Base-by-base conservation (phyloP, 1,140 invertebrate genomes). In the Drosophila setifemur region DNA sequence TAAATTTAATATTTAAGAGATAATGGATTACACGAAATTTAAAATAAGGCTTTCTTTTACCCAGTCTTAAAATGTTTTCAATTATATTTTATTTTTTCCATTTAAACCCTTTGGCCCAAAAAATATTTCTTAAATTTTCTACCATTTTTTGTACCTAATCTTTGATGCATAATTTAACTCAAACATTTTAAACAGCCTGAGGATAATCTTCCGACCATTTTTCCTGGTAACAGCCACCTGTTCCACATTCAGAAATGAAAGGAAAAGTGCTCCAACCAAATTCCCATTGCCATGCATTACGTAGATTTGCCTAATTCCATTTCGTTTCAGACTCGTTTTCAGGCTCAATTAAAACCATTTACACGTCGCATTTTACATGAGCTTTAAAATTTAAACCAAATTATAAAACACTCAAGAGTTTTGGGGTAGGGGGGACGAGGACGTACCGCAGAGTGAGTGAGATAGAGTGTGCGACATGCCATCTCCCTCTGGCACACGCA, bases 281-380 rank as follows among this genome's bases (percentile, higher is more conserved):
- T 14, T 16, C 12, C 31, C 50, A 26, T 19, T 26, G 19, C 12
- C 23, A 4, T n/a, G 16, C 44, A 23, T 19, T 14, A 26, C 29
- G 23, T 37, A 69, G 49, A 63, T 74, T 81, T 66, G 29, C 53
- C 67, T 70, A 67, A 69, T 73, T 68, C 64, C 76, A 85, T 60
- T 85, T 79, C 35, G 66, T 69, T 79, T 50, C 43, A 66, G 66
- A 67, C 70, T 67, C 79, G 57, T 63, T 85, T 83, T 85, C 74
- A 71, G 73, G 81, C 81, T 75, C 79, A 86, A 85, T 75, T 79
- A 85, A 85, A 79, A 79, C 54, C 70, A 75, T 85, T 83, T 79
- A 79, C 64, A 85, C 79, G 74, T 73, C 74, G 55, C 75, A 86
- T 79, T 85, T 72, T 79, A 60, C 64, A 58, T 47, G 48, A 49